Evolutionary conservation across 2,797 vertebrate species (phyloP).

Genomic region (Rhynchotus rufescens): DNA sequence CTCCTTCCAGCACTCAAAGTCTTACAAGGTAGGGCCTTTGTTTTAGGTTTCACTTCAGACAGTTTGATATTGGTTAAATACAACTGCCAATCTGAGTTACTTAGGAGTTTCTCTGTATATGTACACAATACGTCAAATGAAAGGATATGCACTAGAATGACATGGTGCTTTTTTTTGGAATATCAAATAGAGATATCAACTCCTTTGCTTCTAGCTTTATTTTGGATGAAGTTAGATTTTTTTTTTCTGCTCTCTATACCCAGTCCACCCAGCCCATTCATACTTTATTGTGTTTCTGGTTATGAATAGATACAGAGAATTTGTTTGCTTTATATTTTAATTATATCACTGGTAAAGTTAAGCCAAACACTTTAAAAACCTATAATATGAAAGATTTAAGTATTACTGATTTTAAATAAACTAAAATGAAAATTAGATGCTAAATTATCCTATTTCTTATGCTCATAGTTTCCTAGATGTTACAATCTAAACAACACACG

Average conservation of each 20-base stretch:
- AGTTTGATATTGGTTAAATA: not conserved
- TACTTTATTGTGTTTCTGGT: not conserved
- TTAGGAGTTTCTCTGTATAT: not conserved
- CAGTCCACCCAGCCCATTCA: accelerated
- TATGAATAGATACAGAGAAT: not conserved
- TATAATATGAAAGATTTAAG: not conserved
- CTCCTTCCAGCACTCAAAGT: not conserved
- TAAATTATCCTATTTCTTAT: not conserved
- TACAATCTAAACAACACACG: not conserved
- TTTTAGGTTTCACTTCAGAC: not conserved
- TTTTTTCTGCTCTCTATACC: not conserved
- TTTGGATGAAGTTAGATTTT: not conserved
- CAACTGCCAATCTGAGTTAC: not conserved
- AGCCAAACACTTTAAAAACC: not conserved
- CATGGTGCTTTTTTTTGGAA: not conserved
- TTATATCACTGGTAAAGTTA: not conserved
- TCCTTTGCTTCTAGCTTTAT: not conserved
- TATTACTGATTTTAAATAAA: not conserved
- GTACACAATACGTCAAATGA: not conserved
- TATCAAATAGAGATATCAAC: not conserved
- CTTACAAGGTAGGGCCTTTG: not conserved
- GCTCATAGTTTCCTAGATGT: not conserved
- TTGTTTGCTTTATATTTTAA: not conserved
- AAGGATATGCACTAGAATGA: not conserved
- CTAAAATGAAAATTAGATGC: not conserved